Evolutionary conservation across 2,113 vertebrate genomes (phyloP).

Genomic region (Archocentrus centrarchus): DNA sequence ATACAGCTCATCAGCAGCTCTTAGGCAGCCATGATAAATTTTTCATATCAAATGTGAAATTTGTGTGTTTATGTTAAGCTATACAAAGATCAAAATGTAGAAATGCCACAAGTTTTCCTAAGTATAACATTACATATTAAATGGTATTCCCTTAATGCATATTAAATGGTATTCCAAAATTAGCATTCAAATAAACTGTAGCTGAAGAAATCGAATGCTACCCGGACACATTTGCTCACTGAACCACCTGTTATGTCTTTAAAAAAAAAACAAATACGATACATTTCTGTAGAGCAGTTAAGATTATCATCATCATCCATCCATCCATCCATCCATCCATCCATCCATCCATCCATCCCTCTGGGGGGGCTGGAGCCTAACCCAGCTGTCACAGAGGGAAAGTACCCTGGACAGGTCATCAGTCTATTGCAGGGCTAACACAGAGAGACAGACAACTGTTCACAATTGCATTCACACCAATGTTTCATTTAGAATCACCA

Average conservation of each 20-base stretch:
- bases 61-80: background rate
- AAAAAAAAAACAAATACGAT: background rate
- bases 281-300: background rate
- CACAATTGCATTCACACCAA: no score
- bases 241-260: background rate
- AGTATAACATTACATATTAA: background rate
- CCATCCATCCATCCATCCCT: no score
- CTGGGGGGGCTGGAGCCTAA: background rate
- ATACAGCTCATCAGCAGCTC: background rate
- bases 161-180: background rate
- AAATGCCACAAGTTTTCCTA: background rate
- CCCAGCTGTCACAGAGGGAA: no score
- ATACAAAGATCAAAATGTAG: background rate
- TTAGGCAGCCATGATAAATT: no score
- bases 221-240: background rate
- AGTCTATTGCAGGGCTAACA: no score
- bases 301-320: background rate
- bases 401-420: no score
- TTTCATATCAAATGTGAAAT: background rate
- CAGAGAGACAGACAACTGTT: no score
- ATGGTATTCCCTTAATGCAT: background rate
- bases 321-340: background rate
- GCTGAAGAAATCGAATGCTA: background rate
- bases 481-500: background rate
- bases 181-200: background rate